Evolutionary conservation across 2,888 invertebrate genomes (phyloP), one percentile per base, ranked within the genome.

Genomic region (Pterobdella sp.): DNA sequence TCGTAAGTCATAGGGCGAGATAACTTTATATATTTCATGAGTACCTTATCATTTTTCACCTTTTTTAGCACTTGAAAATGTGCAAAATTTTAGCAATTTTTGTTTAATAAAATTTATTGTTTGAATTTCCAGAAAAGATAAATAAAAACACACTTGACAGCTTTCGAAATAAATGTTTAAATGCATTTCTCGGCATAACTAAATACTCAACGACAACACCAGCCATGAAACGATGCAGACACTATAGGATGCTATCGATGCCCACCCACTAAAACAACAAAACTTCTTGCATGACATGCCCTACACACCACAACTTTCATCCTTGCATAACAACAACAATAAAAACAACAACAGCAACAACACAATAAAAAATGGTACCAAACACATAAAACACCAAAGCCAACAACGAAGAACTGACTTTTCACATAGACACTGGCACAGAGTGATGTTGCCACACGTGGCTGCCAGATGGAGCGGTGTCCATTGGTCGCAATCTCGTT

Each of bases 401-500:
- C 32, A 42, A 34, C 63, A 4, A 60, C 71, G 18, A 35, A 60
- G n/a, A 42, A 65, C 70, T 34, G 2, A 71, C 71, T 63, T 72
- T 32, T 72, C 66, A 32, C 65, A 67, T 26, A 72, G 63, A 35
- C 67, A 72, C 72, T 66, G 66, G 72, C 65, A 66, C 64, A 72
- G 66, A 22, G 36, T 42, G 49, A 66, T 72, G 72, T 72, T 66
- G 66, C 72, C 72, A 35, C 65, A 67, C 4, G 67, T 72, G 18
- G 66, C 67, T 1, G 72, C 65, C 18, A 66, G 52, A 36, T 72
- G 72, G 18, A 72, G 72, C 1, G 72, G 66, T 18, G 72, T 66
- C 67, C 72, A 66, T 31, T 52, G 65, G 72, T 67, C 67, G 72
- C 67, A 65, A 66, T 72, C 72, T 35, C 72, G 60, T 22, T 65